phyloP scores from a whole-genome alignment of 1,140 invertebrate genomes.

The Orchestia grillus region DNA sequence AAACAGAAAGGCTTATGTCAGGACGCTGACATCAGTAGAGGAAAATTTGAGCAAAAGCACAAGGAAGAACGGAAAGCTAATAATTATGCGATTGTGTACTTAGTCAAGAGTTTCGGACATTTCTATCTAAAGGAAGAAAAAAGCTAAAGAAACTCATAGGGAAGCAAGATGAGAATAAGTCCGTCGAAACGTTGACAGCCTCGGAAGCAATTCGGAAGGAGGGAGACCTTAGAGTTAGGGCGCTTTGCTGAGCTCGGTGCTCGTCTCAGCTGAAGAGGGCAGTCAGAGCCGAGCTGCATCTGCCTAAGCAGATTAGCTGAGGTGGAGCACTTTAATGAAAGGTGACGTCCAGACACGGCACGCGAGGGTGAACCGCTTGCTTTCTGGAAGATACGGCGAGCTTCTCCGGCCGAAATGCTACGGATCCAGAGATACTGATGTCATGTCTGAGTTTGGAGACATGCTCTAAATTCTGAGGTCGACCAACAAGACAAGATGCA shows the following conservation, averaged over 20 bases:
- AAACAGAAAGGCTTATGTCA: too few species aligned
- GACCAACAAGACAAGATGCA: background rate
- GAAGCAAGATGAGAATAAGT: background rate
- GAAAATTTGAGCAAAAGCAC: background rate
- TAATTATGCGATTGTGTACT: too few species aligned
- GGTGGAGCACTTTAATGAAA: background rate
- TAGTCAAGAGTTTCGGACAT: background rate
- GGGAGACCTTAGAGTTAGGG: background rate
- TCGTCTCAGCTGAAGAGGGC: background rate
- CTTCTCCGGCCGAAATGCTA: background rate
- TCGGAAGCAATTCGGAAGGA: background rate
- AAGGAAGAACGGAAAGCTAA: background rate
- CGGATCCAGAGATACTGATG: background rate
- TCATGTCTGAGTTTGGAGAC: background rate
- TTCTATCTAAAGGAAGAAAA: background rate
- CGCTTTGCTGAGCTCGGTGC: background rate
- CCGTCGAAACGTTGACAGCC: background rate
- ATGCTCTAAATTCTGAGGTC: background rate
- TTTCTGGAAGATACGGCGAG: background rate
- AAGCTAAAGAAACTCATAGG: background rate
- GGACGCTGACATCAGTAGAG: too few species aligned
- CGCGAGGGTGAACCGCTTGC: background rate
- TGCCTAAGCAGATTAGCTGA: slow-evolving; percentile 7
- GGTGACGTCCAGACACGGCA: background rate
- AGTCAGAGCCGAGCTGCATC: background rate